Evolutionary conservation across 2,888 invertebrate genomes (phyloP), one percentile per base, ranked within the genome.

Genomic region (Drosophila engyochracea): DNA sequence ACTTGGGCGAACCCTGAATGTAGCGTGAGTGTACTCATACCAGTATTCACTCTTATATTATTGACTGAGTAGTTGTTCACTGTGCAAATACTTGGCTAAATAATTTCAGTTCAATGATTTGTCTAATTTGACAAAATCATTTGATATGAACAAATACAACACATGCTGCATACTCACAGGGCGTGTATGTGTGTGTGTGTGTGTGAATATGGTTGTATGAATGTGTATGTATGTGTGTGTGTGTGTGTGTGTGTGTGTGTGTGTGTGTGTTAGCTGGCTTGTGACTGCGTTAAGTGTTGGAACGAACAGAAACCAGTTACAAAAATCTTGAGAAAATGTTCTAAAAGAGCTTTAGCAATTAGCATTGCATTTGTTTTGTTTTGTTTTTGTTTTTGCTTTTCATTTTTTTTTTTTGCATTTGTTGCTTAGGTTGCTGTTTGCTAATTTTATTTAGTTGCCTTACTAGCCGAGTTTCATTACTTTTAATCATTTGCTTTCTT

Each of bases 321-420:
- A 84, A 74, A 71, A 63, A 51, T 63, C 67, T 80, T 72, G 71
- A 72, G 81, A 83, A 81, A 74, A 78, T 67, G 70, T 81, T 78
- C 81, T 74, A 81, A 79, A 79, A 79, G 79, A 77, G 74, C 55
- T 68, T 68, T 58, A 75, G 80, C 77, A 70, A 62, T 64, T 58
- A 65, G 65, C 63, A 52, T 70, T 59, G 61, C 54, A 54, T 37
- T 55, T 37, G 41, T 47, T 16, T n/a, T 61, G 47, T 4, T 41
- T 62, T 70, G 60, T 30, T 30, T 62, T 79, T 33, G 33, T 1
- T 64, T 67, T 80, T 64, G 61, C 5, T 28, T 22, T 14, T 4
- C 37, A 37, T 63, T 64, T 30, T 66, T 81, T 64, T 64, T 78
- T 47, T 68, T 79, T 70, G 73, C 74, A 67, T 55, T 65, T 69